Evolutionary conservation across 2,888 invertebrate genomes (phyloP).

Genomic region (Cephus pulcher): DNA sequence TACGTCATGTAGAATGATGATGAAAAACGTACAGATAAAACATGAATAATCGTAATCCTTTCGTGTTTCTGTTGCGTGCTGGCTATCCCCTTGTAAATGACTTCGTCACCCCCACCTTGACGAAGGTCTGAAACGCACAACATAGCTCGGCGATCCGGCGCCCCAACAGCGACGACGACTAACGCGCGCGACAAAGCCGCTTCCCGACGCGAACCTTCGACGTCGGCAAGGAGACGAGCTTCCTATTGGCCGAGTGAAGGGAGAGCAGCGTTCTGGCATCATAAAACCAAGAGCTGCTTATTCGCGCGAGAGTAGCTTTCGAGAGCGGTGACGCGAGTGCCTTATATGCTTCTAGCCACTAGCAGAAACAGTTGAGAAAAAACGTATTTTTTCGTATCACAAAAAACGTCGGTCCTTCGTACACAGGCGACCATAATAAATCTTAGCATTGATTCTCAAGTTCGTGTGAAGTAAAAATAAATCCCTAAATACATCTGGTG

Average conservation of each 20-base stretch:
- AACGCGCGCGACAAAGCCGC: not conserved
- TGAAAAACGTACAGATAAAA: not conserved
- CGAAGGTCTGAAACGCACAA: not conserved
- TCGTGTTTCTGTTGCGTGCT: not conserved
- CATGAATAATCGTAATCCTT: not conserved
- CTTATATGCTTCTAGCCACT: not conserved
- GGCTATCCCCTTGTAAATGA: not conserved
- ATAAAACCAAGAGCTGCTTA: slow-evolving; percentile 35
- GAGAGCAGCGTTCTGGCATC: slow-evolving; percentile 20
- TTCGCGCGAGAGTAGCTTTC: slow-evolving; percentile 36
- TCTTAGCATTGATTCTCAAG: not conserved
- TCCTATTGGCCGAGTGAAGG: not conserved
- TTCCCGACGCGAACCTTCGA: not conserved
- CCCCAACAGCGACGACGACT: not conserved
- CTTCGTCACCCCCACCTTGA: not conserved
- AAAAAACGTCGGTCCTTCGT: not conserved
- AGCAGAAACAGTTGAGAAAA: not conserved
- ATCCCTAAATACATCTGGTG: not conserved
- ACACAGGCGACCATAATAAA: not conserved
- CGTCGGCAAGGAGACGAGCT: not conserved
- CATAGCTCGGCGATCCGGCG: not conserved
- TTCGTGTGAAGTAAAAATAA: not conserved
- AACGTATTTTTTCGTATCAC: not conserved
- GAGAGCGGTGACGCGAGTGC: not conserved
- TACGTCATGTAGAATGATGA: not conserved